These are phyloP conservation scores for Drosophila crucigera DNA, from an alignment of 2,888 invertebrate genomes.

Conservation along the genomic window DNA sequence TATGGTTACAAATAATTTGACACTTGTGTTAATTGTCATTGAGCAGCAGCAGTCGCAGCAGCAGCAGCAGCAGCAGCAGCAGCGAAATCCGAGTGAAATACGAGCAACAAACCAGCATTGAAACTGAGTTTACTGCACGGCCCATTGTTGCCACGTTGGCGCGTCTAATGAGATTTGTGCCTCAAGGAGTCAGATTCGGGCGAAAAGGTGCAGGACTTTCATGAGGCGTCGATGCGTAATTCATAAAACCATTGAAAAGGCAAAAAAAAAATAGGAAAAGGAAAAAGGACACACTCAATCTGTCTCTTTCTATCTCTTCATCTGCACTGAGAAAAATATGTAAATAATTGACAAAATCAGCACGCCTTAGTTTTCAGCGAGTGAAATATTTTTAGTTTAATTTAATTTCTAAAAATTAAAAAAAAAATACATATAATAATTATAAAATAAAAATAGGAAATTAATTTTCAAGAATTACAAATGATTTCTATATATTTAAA, in stretches of 20 bases:
- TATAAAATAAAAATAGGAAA: too few relatives aligned
- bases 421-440: too few relatives aligned
- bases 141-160: constrained; percentile 55
- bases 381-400: not conserved
- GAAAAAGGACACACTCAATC: constrained; percentile 7
- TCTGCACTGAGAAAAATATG: constrained; percentile 8
- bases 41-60: constrained; percentile 34
- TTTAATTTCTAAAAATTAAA: too few relatives aligned
- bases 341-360: not conserved
- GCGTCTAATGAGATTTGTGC: constrained; percentile 72
- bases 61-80: constrained; percentile 28
- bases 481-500: not conserved
- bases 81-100: constrained; percentile 54
- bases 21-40: constrained; percentile 79
- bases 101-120: constrained; percentile 34
- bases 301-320: constrained; percentile 16
- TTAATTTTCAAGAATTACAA: not conserved
- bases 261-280: constrained; percentile 60
- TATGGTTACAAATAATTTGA: constrained; percentile 77
- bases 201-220: constrained; percentile 35
- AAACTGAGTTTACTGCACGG: constrained; percentile 1
- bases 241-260: constrained; percentile 80
- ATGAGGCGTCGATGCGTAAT: constrained; percentile 79
- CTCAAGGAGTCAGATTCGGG: constrained; percentile 53
- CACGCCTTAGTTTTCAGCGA: not conserved